Conservation (phyloP, 2,113 vertebrate species). For the Murina feae region DNA sequence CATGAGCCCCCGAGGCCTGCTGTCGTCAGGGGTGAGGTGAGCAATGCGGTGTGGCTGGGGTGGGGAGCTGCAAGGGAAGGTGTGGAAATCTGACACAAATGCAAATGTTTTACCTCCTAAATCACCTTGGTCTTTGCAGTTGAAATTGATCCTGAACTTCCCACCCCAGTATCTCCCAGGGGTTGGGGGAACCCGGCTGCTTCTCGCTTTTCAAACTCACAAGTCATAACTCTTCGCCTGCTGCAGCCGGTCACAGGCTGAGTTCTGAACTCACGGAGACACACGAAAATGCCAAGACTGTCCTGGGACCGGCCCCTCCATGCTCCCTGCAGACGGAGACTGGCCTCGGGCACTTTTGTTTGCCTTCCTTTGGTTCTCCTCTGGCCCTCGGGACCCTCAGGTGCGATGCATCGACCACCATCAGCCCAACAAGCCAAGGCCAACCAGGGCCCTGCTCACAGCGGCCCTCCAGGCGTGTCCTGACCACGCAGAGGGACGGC, state of each 20-base stretch:
- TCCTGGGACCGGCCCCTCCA: neutral
- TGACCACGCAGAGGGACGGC: fast-evolving
- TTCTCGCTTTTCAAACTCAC: constrained; percentile 37
- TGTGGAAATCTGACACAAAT: constrained; percentile 55
- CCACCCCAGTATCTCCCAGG: neutral
- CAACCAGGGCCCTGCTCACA: fast-evolving
- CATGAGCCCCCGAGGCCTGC: neutral
- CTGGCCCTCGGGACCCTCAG: fast-evolving
- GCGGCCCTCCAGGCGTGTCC: neutral
- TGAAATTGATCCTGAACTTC: constrained; percentile 29
- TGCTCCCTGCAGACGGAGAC: fast-evolving
- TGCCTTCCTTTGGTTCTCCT: neutral
- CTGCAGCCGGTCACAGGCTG: neutral
- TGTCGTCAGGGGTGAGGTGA: constrained; percentile 39
- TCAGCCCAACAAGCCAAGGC: neutral
- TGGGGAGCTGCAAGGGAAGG: neutral
- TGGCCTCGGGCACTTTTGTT: fast-evolving
- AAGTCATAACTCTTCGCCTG: constrained; percentile 56
- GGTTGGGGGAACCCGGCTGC: neutral
- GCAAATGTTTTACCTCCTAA: constrained; percentile 63
- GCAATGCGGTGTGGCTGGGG: neutral
- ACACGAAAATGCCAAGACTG: neutral
- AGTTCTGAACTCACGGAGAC: neutral
- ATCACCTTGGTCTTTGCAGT: constrained; percentile 32
- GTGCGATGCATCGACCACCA: fast-evolving